Conservation (phyloP, 1,140 invertebrate genomes). For the Drosophila littoralis region DNA sequence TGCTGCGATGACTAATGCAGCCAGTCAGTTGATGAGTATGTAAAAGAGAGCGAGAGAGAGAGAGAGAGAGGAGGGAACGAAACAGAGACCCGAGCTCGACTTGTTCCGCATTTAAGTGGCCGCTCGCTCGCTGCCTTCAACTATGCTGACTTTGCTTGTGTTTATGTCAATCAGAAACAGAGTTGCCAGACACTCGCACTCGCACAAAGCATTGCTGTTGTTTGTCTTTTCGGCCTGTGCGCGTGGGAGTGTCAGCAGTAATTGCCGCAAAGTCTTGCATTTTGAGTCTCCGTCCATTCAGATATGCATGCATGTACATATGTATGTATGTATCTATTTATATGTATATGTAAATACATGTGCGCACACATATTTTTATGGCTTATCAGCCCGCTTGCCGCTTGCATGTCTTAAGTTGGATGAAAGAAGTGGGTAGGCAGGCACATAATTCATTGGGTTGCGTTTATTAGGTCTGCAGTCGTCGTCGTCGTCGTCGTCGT, state of each 20-base stretch:
- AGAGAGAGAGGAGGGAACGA: too few species aligned
- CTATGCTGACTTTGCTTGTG: constrained; percentile 43
- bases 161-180: constrained; percentile 52
- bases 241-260: constrained; percentile 79
- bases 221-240: constrained; percentile 53
- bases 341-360: background rate
- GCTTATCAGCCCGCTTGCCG: constrained; percentile 38
- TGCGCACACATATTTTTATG: constrained; percentile 45
- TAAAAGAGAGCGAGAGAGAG: background rate
- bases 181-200: constrained; percentile 54
- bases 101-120: constrained; percentile 50
- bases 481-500: constrained; percentile 2
- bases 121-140: constrained; percentile 11
- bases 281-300: constrained; percentile 35
- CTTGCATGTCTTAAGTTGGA: constrained; percentile 33
- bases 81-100: background rate
- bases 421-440: constrained; percentile 4
- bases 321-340: constrained; percentile 35
- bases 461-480: constrained; percentile 55
- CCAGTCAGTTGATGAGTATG: background rate
- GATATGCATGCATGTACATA: constrained; percentile 11
- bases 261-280: constrained; percentile 73
- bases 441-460: constrained; percentile 58
- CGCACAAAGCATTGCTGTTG: constrained; percentile 57
- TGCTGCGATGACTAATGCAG: constrained; percentile 53